Percentiles rank a stretch among this genome's conserved stretches.
Evolutionary conservation across 2,888 invertebrate species (phyloP).

Genomic region (Sesamia inferens): DNA sequence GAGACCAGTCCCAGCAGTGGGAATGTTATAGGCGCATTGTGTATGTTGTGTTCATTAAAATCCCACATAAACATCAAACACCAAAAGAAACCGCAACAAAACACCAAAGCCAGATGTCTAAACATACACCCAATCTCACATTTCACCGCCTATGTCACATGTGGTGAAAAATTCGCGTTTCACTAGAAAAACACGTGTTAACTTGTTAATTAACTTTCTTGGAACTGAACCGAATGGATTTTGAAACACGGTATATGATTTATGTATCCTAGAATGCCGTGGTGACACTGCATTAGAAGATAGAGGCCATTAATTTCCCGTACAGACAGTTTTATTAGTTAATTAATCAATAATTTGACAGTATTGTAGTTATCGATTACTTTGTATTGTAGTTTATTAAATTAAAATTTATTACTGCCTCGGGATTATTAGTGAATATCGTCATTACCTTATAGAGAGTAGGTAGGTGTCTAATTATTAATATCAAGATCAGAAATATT

Average conservation of each 20-base stretch:
- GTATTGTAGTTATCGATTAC: slow-evolving; percentile 51
- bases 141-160: slow-evolving; percentile 57
- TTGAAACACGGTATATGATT: slow-evolving; percentile 71
- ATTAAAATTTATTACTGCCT: slow-evolving; percentile 50
- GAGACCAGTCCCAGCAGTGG: no score
- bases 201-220: slow-evolving; percentile 86
- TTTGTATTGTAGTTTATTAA: slow-evolving; percentile 45
- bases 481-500: not conserved
- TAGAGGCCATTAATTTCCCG: slow-evolving; percentile 67
- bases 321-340: slow-evolving; percentile 62
- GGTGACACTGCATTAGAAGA: slow-evolving; percentile 70
- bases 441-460: not conserved
- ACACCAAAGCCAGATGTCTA: slow-evolving; percentile 51
- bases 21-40: no score
- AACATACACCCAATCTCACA: slow-evolving; percentile 48
- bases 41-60: no score
- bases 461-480: slow-evolving; percentile 17
- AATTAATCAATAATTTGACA: slow-evolving; percentile 63
- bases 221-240: slow-evolving; percentile 69
- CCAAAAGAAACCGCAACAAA: not conserved
- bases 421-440: slow-evolving; percentile 31
- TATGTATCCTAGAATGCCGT: slow-evolving; percentile 75
- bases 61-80: not conserved
- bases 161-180: slow-evolving; percentile 65
- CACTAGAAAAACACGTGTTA: slow-evolving; percentile 84